Conservation (phyloP, 2,797 vertebrate genomes). For the Cirrhinus mrigala region DNA sequence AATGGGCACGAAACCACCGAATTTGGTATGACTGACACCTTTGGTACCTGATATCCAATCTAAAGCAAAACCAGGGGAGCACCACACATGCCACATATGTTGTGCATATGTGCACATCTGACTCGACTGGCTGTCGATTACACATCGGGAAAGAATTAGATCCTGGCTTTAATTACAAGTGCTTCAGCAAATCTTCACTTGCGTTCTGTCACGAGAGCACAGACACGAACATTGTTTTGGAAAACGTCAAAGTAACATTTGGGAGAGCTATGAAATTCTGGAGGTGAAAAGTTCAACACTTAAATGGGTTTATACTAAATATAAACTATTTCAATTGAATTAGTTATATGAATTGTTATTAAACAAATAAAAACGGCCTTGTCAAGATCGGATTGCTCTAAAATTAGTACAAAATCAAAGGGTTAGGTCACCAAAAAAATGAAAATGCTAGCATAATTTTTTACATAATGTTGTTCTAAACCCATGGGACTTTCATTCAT, state of each 20-base stretch:
- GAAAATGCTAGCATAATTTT: too few species aligned
- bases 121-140: conserved; percentile 15
- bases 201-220: neutral
- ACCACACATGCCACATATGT: neutral
- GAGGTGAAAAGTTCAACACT: neutral
- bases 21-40: neutral
- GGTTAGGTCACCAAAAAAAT: too few species aligned
- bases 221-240: neutral
- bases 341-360: neutral
- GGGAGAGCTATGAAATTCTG: neutral
- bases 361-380: neutral
- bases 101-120: conserved; percentile 10
- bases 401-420: neutral
- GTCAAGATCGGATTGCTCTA: neutral
- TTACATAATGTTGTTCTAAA: too few species aligned
- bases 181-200: conserved; percentile 13
- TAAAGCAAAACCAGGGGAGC: neutral
- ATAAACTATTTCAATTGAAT: neutral
- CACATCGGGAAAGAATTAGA: conserved; percentile 32
- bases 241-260: neutral
- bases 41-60: neutral
- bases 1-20: neutral
- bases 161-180: conserved; percentile 40
- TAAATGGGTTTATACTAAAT: neutral
- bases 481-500: too few species aligned